Percentiles rank a stretch among this genome's conserved stretches.
Conservation (phyloP, 1,140 invertebrate genomes). For the Camponotus pennsylvanicus region DNA sequence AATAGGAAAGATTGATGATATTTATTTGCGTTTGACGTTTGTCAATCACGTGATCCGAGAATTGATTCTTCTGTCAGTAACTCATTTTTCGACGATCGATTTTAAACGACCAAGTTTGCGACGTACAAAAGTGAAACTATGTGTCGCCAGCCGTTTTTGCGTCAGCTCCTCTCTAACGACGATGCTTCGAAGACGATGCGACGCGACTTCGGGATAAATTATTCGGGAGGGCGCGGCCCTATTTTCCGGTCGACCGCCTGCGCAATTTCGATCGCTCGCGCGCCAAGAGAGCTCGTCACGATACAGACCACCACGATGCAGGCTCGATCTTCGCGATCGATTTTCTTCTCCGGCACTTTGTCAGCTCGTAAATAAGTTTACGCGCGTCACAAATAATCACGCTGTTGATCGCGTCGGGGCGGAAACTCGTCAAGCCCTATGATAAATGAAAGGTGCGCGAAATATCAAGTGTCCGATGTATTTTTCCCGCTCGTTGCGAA, state of each 20-base stretch:
- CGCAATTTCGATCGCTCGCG: conserved; percentile 60
- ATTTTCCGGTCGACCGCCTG: conserved; percentile 65
- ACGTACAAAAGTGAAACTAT: not conserved
- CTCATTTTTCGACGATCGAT: conserved; percentile 21
- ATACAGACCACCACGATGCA: conserved; percentile 27
- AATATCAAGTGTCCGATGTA: not conserved
- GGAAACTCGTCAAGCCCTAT: not conserved
- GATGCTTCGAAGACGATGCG: conserved; percentile 41
- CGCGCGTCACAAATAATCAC: not conserved
- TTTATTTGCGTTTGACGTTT: conserved; percentile 23
- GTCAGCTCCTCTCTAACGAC: not conserved
- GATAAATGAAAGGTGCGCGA: conserved; percentile 13
- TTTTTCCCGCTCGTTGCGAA: not conserved
- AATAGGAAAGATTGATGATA: not conserved
- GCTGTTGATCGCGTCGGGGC: conserved; percentile 6
- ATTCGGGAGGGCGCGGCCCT: conserved; percentile 66
- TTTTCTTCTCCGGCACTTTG: conserved; percentile 12
- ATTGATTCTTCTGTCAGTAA: conserved; percentile 34
- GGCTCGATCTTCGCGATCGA: conserved; percentile 40
- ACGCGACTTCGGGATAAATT: conserved; percentile 64
- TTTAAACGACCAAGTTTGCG: not conserved
- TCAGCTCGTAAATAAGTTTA: conserved; percentile 7
- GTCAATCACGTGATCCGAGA: not conserved
- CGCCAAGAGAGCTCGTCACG: conserved; percentile 44
- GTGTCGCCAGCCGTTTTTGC: not conserved